Evolutionary conservation across 1,140 invertebrate species (phyloP).

Genomic region (Neodiprion lecontei): DNA sequence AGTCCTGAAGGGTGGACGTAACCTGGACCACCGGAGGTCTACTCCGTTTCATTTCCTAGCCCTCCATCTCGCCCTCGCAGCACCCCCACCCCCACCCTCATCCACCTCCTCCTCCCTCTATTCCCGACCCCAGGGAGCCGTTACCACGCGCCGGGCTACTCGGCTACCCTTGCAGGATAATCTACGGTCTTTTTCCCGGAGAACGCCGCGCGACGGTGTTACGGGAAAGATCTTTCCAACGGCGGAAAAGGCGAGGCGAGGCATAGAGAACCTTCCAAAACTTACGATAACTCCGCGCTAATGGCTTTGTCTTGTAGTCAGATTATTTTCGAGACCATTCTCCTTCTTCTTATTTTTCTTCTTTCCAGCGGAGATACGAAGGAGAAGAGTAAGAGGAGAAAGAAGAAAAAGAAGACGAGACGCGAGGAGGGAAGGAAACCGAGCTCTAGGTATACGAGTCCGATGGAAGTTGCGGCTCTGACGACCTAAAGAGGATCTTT

Average conservation of each 20-base stretch:
- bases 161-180: conserved; percentile 4
- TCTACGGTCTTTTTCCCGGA: conserved; percentile 3
- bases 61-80: background rate
- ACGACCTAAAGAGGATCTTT: too few relatives aligned
- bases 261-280: conserved; percentile 1
- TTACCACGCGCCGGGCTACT: background rate
- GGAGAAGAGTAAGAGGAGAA: too few relatives aligned
- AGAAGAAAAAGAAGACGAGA: too few relatives aligned
- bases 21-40: conserved; percentile 10
- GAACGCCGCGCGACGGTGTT: background rate
- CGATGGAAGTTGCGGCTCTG: too few relatives aligned
- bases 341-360: too few relatives aligned
- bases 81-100: background rate
- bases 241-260: too few relatives aligned
- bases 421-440: too few relatives aligned
- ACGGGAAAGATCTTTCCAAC: background rate
- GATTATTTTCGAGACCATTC: background rate
- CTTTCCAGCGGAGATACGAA: too few relatives aligned
- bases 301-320: conserved; percentile 5
- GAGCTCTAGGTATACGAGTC: too few relatives aligned
- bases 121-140: background rate
- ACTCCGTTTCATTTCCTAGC: conserved; percentile 12
- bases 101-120: conserved; percentile 26
- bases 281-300: conserved; percentile 4
- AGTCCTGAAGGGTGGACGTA: conserved; percentile 16